Evolutionary conservation across 1,140 invertebrate species (phyloP).

Genomic region (Sitophilus oryzae): DNA sequence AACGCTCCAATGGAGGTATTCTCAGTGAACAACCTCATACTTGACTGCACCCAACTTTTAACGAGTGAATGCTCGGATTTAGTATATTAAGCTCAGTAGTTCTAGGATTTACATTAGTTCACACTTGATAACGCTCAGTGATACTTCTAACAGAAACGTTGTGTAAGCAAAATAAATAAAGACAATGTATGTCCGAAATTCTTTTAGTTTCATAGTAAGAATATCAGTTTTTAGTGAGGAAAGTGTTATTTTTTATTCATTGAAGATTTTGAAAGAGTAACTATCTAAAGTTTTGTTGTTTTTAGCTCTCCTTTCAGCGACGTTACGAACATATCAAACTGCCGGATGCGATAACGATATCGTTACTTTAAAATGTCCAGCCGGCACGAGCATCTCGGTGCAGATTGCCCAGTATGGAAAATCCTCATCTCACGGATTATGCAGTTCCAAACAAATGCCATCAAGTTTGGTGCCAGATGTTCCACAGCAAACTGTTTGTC

Average conservation of each 20-base stretch:
- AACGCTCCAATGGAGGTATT: too few relatives aligned
- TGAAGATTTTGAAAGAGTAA: neutral
- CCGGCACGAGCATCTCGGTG: slow-evolving; percentile 80
- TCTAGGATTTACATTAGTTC: too few relatives aligned
- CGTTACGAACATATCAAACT: slow-evolving; percentile 79
- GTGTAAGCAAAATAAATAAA: too few relatives aligned
- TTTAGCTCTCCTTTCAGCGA: slow-evolving; percentile 78
- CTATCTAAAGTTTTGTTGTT: slow-evolving; percentile 2
- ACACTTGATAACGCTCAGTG: too few relatives aligned
- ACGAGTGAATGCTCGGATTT: too few relatives aligned
- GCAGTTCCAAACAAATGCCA: slow-evolving; percentile 38
- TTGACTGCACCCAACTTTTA: too few relatives aligned
- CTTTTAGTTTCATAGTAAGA: too few relatives aligned
- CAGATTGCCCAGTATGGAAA: slow-evolving; percentile 68
- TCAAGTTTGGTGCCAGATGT: slow-evolving; percentile 20
- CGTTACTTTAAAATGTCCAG: slow-evolving; percentile 76
- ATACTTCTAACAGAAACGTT: too few relatives aligned
- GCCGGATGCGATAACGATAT: slow-evolving; percentile 81
- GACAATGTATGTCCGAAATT: too few relatives aligned
- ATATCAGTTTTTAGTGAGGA: too few relatives aligned
- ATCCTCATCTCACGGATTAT: slow-evolving; percentile 44
- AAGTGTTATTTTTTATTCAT: neutral
- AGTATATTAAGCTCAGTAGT: too few relatives aligned
- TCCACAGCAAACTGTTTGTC: slow-evolving; percentile 47
- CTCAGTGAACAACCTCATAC: too few relatives aligned